Base-by-base conservation (phyloP, 2,113 vertebrate genomes). In the Xenus cinereus region DNA sequence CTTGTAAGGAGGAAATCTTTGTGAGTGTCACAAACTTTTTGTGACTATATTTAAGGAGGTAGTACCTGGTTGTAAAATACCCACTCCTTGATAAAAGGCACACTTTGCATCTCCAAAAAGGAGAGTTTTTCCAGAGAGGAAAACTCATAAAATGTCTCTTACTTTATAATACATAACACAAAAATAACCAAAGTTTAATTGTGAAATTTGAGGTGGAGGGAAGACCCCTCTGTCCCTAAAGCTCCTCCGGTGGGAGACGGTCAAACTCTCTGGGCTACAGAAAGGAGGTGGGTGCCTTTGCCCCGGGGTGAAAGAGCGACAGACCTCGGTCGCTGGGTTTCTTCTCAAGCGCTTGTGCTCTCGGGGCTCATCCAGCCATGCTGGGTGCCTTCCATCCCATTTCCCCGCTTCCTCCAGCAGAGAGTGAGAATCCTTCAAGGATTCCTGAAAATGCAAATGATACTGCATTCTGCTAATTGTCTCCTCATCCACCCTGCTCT, bases 361-460 rank as follows among this genome's bases (percentile, higher is more conserved):
- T 8, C 32, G 0, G 22, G 39, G 32, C 63, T 91, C 72, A 46
- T 15, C 24, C 81, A 46, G 18, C 5, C 3, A 5, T 9, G 35
- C 43, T 54, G 56, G 19, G 19, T n/a, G 12, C 22, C 53, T 79
- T 45, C 78, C 5, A 0, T 46, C 53, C 79, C 59, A 26, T 43
- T 43, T 45, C 72, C 35, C 53, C 43, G 41, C 45, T 54, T 54
- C 60, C 74, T 82, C 23, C 57, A 48, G 78, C 78, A 93, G 77
- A 66, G 54, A 68, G 67, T 66, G 45, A 86, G 76, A 66, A 84
- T 39, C 59, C 80, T 62, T 86, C 89, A 92, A 92, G 63, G 60
- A 62, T 56, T 90, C 79, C 91, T 86, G 89, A 86, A 89, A 80
- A 94, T 89, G 95, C 93, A 91, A 96, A 94, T 89, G 68, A 71